These are phyloP conservation scores for Buceros bicornis DNA, from an alignment of 2,797 vertebrate genomes.

Conservation along the genomic window DNA sequence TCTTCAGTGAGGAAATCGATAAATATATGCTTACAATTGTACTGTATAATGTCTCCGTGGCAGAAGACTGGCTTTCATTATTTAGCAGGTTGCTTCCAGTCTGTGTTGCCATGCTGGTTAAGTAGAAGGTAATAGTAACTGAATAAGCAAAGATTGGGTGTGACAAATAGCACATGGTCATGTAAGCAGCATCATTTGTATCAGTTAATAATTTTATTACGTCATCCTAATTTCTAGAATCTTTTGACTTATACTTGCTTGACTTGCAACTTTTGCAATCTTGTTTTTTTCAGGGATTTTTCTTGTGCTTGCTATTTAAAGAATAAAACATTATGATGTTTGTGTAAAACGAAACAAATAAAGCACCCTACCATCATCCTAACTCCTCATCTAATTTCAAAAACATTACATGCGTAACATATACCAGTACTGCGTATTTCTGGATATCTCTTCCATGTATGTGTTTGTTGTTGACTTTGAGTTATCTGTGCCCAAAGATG, in stretches of 20 bases:
- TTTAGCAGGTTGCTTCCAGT: background rate
- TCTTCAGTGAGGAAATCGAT: background rate
- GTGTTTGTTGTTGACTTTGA: background rate
- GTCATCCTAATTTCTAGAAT: rapidly evolving
- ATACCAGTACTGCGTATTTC: background rate
- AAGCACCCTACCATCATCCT: background rate
- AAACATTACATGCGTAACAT: background rate
- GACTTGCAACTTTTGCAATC: background rate
- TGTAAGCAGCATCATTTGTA: background rate
- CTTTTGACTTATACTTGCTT: background rate
- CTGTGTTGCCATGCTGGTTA: background rate
- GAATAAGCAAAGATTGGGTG: background rate
- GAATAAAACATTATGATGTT: background rate
- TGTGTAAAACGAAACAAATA: background rate
- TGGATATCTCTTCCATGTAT: rapidly evolving
- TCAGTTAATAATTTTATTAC: background rate
- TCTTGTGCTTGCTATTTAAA: background rate
- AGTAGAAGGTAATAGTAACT: background rate
- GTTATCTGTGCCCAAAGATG: background rate
- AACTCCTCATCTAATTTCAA: background rate
- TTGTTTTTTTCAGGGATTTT: background rate
- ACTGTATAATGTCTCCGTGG: rapidly evolving
- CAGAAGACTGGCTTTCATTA: background rate
- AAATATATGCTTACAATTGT: background rate
- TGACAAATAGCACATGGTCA: background rate